These are phyloP conservation scores for Sipha maydis DNA, from an alignment of 2,888 invertebrate genomes.

Conservation along the genomic window DNA sequence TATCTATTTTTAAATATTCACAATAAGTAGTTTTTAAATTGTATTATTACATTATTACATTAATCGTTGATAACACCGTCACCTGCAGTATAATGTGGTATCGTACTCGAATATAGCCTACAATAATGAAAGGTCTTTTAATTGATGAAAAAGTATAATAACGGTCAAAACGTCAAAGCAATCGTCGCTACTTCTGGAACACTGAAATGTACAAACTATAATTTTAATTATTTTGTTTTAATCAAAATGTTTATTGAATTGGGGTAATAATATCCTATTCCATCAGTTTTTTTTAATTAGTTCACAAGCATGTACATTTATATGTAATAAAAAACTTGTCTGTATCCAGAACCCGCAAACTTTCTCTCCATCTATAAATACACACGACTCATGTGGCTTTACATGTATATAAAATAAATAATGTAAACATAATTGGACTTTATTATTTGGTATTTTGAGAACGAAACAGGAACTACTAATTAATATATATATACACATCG, in stretches of 20 bases:
- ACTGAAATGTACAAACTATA: background rate
- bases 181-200: background rate
- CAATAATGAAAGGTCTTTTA: background rate
- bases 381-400: background rate
- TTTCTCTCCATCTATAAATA: background rate
- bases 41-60: background rate
- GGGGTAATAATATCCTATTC: background rate
- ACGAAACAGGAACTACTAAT: background rate
- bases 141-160: background rate
- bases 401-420: background rate
- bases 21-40: background rate
- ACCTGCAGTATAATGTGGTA: background rate
- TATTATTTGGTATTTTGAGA: background rate
- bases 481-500: background rate
- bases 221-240: conserved; percentile 10
- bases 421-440: background rate
- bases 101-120: background rate
- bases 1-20: background rate
- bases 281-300: background rate
- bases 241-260: background rate
- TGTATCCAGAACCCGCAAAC: background rate
- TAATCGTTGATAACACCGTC: background rate
- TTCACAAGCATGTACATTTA: background rate
- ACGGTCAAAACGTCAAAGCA: background rate
- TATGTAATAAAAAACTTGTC: background rate